Conservation (phyloP, 2,113 vertebrate genomes). For the Platysternon megacephalum region DNA sequence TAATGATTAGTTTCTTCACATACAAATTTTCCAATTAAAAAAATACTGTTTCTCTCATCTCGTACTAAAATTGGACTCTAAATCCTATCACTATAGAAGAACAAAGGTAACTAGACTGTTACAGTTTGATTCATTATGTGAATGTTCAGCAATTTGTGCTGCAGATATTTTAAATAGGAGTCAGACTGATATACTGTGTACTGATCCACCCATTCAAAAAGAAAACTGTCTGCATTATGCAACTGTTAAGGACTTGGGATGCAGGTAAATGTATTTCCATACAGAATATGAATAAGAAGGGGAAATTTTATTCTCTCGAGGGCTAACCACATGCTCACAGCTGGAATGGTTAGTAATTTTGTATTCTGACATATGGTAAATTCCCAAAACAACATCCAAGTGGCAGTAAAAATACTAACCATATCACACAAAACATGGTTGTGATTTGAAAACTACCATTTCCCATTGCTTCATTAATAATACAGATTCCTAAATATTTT, state of each 20-base stretch:
- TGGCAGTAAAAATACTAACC: not conserved
- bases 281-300: conserved; percentile 9
- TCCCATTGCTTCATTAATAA: accelerated
- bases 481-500: not conserved
- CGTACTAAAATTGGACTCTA: not conserved
- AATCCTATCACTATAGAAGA: not conserved
- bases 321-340: not conserved
- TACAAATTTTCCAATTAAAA: not conserved
- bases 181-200: not conserved
- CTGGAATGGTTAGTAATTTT: not conserved
- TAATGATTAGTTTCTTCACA: not conserved
- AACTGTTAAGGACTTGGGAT: not conserved
- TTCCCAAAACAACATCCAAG: not conserved
- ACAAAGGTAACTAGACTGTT: not conserved
- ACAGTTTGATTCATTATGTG: not conserved
- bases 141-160: not conserved
- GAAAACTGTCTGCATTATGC: not conserved
- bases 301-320: conserved; percentile 6
- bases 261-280: not conserved
- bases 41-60: not conserved
- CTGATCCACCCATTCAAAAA: not conserved
- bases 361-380: not conserved
- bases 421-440: not conserved
- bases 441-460: not conserved
- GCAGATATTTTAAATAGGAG: not conserved